These are phyloP conservation scores for Poeciliopsis retropinna DNA, from an alignment of 2,113 vertebrate species.

Conservation along the genomic window DNA sequence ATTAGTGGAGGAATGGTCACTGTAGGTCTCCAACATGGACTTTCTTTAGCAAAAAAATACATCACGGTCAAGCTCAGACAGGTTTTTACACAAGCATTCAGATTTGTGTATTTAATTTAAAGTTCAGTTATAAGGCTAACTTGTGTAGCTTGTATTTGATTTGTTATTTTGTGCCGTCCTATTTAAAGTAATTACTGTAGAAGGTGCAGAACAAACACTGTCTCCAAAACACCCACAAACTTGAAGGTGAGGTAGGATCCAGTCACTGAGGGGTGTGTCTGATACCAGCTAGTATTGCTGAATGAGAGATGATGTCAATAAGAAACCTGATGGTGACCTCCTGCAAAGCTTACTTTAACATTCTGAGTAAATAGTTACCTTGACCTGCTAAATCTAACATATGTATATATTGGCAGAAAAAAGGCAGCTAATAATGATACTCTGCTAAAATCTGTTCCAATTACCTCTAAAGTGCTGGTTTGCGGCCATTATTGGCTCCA, in stretches of 20 bases:
- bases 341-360: not conserved
- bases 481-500: constrained; percentile 5
- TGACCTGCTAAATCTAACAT: no score
- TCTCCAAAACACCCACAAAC: not conserved
- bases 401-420: not conserved
- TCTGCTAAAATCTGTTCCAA: not conserved
- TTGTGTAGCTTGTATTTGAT: no score
- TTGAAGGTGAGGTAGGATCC: not conserved
- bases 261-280: not conserved
- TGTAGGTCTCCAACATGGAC: constrained; percentile 9
- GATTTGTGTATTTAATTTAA: no score
- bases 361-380: no score
- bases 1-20: constrained; percentile 38
- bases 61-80: not conserved
- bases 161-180: no score
- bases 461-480: constrained; percentile 19
- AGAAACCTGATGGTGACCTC: not conserved
- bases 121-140: no score
- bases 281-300: not conserved
- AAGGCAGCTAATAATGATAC: not conserved
- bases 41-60: constrained; percentile 9
- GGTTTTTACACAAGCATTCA: not conserved
- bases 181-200: no score
- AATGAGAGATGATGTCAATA: not conserved
- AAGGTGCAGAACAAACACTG: no score